Percentiles rank a stretch among this genome's conserved stretches.
These are phyloP conservation scores for Globia sparganii DNA, from an alignment of 2,888 invertebrate species.

Conservation along the genomic window DNA sequence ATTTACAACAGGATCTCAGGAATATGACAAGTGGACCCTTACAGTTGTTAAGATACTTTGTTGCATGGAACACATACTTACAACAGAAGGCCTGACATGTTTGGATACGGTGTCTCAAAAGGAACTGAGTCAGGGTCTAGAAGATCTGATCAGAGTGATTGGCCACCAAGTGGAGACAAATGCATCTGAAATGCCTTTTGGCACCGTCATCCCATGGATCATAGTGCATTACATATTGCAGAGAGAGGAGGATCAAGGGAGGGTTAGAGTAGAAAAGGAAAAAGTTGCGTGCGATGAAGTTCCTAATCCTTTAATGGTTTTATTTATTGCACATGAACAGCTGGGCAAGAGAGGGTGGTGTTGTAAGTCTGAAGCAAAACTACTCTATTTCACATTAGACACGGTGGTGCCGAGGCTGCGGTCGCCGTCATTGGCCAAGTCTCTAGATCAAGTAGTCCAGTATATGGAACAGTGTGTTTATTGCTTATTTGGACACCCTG, in stretches of 20 bases:
- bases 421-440: constrained; percentile 91
- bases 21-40: constrained; percentile 87
- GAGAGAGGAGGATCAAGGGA: constrained; percentile 93
- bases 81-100: constrained; percentile 84
- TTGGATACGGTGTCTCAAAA: constrained; percentile 90
- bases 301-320: constrained; percentile 93
- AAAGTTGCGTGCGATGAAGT: constrained; percentile 90
- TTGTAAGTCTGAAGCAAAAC: constrained; percentile 93
- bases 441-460: constrained; percentile 93
- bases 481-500: constrained; percentile 96
- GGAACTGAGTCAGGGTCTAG: constrained; percentile 92
- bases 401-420: constrained; percentile 93
- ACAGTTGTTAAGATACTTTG: constrained; percentile 86
- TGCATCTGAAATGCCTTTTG: constrained; percentile 92
- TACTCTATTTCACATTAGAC: constrained; percentile 94
- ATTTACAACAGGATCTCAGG: constrained; percentile 82
- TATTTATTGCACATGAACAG: constrained; percentile 96
- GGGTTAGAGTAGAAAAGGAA: constrained; percentile 87
- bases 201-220: constrained; percentile 95
- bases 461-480: constrained; percentile 95
- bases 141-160: constrained; percentile 94
- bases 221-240: constrained; percentile 95
- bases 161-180: constrained; percentile 95
- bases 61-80: constrained; percentile 86
- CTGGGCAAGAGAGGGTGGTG: constrained; percentile 95